Evolutionary conservation across 2,113 vertebrate species (phyloP).

Genomic region (Melanostigma gelatinosum): DNA sequence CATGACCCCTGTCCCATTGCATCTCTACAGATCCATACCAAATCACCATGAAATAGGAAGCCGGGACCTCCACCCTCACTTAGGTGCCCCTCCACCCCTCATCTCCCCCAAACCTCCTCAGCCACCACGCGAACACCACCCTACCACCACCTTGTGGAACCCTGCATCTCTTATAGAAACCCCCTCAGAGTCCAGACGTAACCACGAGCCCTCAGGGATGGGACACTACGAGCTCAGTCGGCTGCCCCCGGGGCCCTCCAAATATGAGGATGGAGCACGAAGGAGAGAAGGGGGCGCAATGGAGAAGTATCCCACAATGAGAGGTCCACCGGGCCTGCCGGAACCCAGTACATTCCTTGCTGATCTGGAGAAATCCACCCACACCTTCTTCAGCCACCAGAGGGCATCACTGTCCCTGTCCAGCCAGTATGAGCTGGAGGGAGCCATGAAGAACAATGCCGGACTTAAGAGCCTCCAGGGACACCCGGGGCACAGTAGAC

Average conservation of each 20-base stretch:
- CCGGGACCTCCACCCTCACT: slow-evolving; percentile 88
- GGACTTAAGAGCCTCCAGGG: slow-evolving; percentile 78
- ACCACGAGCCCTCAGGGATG: slow-evolving; percentile 84
- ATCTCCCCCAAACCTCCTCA: slow-evolving; percentile 94
- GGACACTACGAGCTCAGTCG: slow-evolving; percentile 86
- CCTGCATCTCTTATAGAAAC: slow-evolving; percentile 92
- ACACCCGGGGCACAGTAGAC: slow-evolving; percentile 65
- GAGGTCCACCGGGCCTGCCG: slow-evolving; percentile 78
- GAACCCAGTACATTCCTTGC: slow-evolving; percentile 91
- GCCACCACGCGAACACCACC: slow-evolving; percentile 85
- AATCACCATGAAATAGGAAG: slow-evolving; percentile 87
- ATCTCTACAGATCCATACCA: slow-evolving; percentile 81
- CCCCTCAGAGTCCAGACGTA: slow-evolving; percentile 84
- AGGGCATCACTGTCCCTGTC: slow-evolving; percentile 84
- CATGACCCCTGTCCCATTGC: slow-evolving; percentile 34
- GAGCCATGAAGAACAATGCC: slow-evolving; percentile 61
- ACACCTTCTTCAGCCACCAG: slow-evolving; percentile 91
- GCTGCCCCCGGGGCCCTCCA: slow-evolving; percentile 81
- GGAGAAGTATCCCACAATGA: slow-evolving; percentile 87
- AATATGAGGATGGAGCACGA: slow-evolving; percentile 86
- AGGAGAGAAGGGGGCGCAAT: slow-evolving; percentile 85
- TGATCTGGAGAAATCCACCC: slow-evolving; percentile 94
- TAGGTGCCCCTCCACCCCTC: slow-evolving; percentile 93
- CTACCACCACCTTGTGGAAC: slow-evolving; percentile 94
- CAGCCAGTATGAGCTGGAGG: slow-evolving; percentile 84